These are phyloP conservation scores for Corythornis cristatus DNA, from an alignment of 2,113 vertebrate species.

Conservation along the genomic window DNA sequence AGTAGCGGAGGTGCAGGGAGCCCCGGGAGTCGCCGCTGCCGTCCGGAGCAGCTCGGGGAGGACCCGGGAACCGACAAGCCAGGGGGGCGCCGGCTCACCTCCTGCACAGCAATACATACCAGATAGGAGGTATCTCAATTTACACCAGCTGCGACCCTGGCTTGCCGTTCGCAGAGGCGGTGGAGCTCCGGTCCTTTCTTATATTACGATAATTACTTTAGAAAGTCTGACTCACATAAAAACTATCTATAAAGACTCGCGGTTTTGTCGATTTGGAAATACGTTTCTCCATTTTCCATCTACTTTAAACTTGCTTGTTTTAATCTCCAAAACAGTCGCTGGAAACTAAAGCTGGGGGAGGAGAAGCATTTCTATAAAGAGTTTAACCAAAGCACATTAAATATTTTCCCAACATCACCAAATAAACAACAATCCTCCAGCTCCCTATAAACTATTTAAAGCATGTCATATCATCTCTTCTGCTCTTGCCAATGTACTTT, in stretches of 20 bases:
- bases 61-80: background rate
- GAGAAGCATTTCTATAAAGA: conserved; percentile 58
- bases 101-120: background rate
- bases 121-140: background rate
- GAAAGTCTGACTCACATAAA: conserved; percentile 61
- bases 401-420: conserved; percentile 72
- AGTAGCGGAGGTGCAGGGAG: background rate
- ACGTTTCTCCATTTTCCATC: conserved; percentile 29
- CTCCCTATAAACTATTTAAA: conserved; percentile 71
- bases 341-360: conserved; percentile 36
- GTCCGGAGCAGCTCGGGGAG: background rate
- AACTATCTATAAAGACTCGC: conserved; percentile 62
- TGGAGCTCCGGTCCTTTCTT: conserved; percentile 33
- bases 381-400: conserved; percentile 60
- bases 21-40: background rate
- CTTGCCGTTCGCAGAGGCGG: background rate
- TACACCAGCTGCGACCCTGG: conserved; percentile 15
- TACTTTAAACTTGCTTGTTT: conserved; percentile 47
- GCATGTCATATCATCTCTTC: conserved; percentile 58
- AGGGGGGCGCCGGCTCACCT: background rate
- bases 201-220: conserved; percentile 46
- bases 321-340: conserved; percentile 53
- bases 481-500: conserved; percentile 64
- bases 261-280: conserved; percentile 62
- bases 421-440: conserved; percentile 68